Evolutionary conservation across 2,888 invertebrate species (phyloP), one percentile per base, ranked within the genome.

Genomic region (Cordilura impudica): DNA sequence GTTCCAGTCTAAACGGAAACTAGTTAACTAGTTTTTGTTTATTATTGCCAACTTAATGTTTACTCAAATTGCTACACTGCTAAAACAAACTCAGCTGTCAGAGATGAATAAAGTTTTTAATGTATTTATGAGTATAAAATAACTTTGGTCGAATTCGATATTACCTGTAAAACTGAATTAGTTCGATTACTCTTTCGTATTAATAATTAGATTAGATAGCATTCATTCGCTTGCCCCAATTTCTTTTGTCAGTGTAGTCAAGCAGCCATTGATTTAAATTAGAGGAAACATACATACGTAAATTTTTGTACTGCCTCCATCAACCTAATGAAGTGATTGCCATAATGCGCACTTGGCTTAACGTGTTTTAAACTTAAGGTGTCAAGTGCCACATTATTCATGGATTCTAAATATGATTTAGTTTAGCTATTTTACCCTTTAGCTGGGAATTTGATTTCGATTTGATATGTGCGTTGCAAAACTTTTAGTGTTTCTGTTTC

Each of bases 301-400:
- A 39, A 54, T 35, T 43, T 51, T 35, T 54, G 18, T 29, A 29
- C 7, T 69, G 53, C n/a, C 54, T 51, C 18, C 18, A 18, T 43
- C 10, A 63, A 45, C 19, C 49, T 75, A 75, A 75, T 61, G 63
- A 71, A 79, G 43, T 63, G 63, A 75, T 67, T 61, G 66, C 49
- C 39, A 35, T 63, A 61, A 49, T 14, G 60, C 35, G 49, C n/a
- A 54, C 45, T 51, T 7, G 53, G 43, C 51, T 23, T 35, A 69
- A 60, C 53, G 12, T 58, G 18, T 45, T 61, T 71, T 39, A n/a
- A 39, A 35, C 66, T 58, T 67, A 61, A 78, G 63, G 67, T 72
- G 78, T 70, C 70, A 81, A 67, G 71, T 78, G 78, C 56, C 63
- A 71, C 74, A 81, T 78, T 81, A 69, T 65, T 81, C 78, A 72